Evolutionary conservation across 2,888 invertebrate species (phyloP), one percentile per base, ranked within the genome.

Genomic region (Diplolepis rosae): DNA sequence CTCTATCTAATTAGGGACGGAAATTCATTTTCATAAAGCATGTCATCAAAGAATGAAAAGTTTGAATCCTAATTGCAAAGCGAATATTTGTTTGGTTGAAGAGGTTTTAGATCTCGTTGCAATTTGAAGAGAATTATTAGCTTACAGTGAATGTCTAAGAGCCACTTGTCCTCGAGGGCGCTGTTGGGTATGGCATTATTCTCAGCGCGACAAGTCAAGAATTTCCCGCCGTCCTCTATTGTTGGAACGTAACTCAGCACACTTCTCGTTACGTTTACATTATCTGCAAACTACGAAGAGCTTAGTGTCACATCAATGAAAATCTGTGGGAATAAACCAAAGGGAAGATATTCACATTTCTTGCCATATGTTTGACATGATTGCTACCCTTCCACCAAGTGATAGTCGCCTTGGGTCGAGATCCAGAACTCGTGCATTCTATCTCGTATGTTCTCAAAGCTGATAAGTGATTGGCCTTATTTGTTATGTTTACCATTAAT

Each of bases 321-420:
- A 30, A 42, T 9, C 22, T 1, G 45, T 52, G 4, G 6, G 11
- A 13, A 45, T 30, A n/a, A n/a, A n/a, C n/a, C n/a, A n/a, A 54
- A 69, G 69, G 48, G 52, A 22, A 51, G 66, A 68, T 77, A 92
- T 94, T 94, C 90, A 96, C 96, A 90, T 94, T 95, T 91, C 95
- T 95, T 68, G 95, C 94, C 90, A 94, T 92, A 87, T 93, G 92
- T 89, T 95, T 95, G 76, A 96, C 92, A 89, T 94, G 95, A 82
- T 95, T 61, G n/a, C 39, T 39, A n/a, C 95, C 95, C 89, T 95
- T 95, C 95, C 95, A 96, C 97, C 97, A 97, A 68, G 95, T 95
- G 85, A 97, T 93, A 74, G 93, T 91, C 1, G 97, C 96, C 77
- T 95, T 93, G 11, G 97, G 96, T 78, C 95, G 92, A 13, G 96